Evolutionary conservation across 2,797 vertebrate species (phyloP).

Genomic region (Pantherophis alleghaniensis): DNA sequence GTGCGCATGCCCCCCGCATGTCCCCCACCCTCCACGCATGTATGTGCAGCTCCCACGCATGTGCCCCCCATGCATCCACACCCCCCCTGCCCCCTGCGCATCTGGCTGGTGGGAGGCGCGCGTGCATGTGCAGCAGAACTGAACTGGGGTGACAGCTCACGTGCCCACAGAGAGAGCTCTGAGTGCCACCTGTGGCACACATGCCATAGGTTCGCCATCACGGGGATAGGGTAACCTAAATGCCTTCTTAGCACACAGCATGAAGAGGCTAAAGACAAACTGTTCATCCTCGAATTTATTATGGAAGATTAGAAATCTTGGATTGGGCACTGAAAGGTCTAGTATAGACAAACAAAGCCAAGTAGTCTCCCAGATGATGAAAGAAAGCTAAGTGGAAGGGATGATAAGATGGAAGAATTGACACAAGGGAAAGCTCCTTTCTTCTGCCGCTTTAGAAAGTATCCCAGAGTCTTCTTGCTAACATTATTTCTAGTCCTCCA

Average conservation of each 20-base stretch:
- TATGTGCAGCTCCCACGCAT: too few relatives aligned
- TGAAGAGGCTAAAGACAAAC: neutral
- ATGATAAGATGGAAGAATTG: neutral
- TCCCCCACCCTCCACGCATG: too few relatives aligned
- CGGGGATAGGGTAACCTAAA: neutral
- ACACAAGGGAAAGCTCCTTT: neutral
- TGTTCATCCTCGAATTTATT: neutral
- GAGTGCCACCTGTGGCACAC: too few relatives aligned
- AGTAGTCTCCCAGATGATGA: neutral
- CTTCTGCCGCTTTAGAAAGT: neutral
- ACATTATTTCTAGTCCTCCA: neutral
- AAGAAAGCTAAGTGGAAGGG: neutral
- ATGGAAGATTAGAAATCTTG: neutral
- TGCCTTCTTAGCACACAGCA: neutral
- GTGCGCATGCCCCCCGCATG: too few relatives aligned
- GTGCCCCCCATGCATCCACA: too few relatives aligned
- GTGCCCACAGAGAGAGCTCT: too few relatives aligned
- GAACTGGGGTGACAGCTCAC: too few relatives aligned
- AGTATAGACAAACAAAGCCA: neutral
- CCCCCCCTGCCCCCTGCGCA: too few relatives aligned
- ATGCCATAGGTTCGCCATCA: too few relatives aligned
- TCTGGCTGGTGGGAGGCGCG: too few relatives aligned
- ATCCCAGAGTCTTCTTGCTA: neutral
- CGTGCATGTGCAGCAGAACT: too few relatives aligned
- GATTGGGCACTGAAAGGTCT: neutral